These are phyloP conservation scores for Eueides isabella DNA, from an alignment of 1,140 invertebrate genomes.

Conservation along the genomic window DNA sequence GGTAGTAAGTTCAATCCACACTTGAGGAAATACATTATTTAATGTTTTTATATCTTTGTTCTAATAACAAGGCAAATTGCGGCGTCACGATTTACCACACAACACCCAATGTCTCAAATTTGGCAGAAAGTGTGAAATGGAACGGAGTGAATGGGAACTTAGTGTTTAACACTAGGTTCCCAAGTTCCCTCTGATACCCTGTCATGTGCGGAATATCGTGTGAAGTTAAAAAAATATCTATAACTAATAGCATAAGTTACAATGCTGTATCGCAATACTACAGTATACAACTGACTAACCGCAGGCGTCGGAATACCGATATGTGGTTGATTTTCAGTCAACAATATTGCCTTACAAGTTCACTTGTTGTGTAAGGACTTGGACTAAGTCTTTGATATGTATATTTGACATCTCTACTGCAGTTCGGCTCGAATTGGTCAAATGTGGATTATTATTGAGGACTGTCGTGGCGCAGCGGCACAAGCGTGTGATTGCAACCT, in stretches of 20 bases:
- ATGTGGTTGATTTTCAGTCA: conserved; percentile 4
- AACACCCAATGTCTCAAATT: too few relatives aligned
- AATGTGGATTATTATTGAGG: not conserved
- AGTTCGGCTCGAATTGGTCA: not conserved
- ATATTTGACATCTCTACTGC: not conserved
- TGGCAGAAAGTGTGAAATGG: too few relatives aligned
- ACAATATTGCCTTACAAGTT: conserved; percentile 12
- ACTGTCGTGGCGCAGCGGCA: too few relatives aligned
- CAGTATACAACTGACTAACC: not conserved
- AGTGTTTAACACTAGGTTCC: not conserved
- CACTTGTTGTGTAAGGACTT: not conserved
- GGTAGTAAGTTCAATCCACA: too few relatives aligned
- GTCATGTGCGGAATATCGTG: not conserved
- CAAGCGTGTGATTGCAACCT: too few relatives aligned
- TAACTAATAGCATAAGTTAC: not conserved
- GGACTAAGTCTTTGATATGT: conserved; percentile 4
- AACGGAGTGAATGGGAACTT: too few relatives aligned
- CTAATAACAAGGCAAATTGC: too few relatives aligned
- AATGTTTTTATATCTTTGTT: too few relatives aligned
- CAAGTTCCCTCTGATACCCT: not conserved
- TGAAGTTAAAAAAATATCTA: not conserved
- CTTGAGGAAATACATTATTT: too few relatives aligned
- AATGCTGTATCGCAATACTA: not conserved
- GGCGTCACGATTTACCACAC: too few relatives aligned
- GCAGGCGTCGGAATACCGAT: not conserved